phyloP scores from a whole-genome alignment of 2,888 invertebrate species.

The Amphiduros pacificus region DNA sequence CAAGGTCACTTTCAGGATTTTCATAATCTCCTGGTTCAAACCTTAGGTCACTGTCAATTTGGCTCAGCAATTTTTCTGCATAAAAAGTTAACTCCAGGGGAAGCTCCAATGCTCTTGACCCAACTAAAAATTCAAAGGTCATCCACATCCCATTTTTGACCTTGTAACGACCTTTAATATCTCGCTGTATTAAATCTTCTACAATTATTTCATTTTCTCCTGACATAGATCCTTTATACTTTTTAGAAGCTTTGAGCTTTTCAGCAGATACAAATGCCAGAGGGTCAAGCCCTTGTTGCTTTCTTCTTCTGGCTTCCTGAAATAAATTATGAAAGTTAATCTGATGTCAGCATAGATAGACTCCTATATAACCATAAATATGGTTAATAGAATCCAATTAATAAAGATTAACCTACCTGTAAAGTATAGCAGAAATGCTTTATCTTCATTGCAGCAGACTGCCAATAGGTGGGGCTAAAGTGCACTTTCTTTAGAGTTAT shows the following conservation, averaged over 20 bases:
- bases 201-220: slow-evolving; percentile 35
- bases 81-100: neutral
- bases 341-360: neutral
- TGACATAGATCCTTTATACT: slow-evolving; percentile 22
- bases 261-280: slow-evolving; percentile 29
- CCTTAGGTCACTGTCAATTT: no score
- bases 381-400: neutral
- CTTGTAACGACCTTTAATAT: slow-evolving; percentile 12
- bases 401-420: slow-evolving; percentile 31
- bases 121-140: slow-evolving; percentile 37
- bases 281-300: slow-evolving; percentile 22
- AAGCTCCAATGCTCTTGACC: slow-evolving; percentile 2
- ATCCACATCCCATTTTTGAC: slow-evolving; percentile 32
- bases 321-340: neutral
- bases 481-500: slow-evolving; percentile 40
- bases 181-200: slow-evolving; percentile 21
- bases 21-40: no score
- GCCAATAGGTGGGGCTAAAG: slow-evolving; percentile 38
- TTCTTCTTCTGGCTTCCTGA: slow-evolving; percentile 32
- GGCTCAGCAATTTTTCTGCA: no score
- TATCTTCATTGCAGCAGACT: slow-evolving; percentile 29
- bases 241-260: slow-evolving; percentile 23
- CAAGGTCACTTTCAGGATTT: no score
- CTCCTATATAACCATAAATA: no score
- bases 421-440: slow-evolving; percentile 36